Conservation (phyloP, 2,888 invertebrate genomes). For the Erebia epiphron region DNA sequence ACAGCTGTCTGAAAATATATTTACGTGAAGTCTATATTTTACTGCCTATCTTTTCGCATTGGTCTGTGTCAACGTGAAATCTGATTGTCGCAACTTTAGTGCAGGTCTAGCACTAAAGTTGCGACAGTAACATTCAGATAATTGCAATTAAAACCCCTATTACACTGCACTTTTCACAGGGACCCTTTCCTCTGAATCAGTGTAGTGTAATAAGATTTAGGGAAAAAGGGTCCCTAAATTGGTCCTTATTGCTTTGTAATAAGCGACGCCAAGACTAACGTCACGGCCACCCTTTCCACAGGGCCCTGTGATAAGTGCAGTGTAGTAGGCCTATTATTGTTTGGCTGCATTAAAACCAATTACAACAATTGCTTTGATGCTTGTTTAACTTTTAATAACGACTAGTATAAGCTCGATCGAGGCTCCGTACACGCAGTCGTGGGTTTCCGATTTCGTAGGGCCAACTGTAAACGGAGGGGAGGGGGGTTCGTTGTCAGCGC, state of each 20-base stretch:
- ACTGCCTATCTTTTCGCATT: neutral
- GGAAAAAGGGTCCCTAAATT: too few relatives aligned
- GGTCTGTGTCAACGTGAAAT: neutral
- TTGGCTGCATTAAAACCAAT: neutral
- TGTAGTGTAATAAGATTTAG: too few relatives aligned
- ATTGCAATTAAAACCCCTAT: too few relatives aligned
- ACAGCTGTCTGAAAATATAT: too few relatives aligned
- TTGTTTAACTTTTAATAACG: slow-evolving; percentile 41
- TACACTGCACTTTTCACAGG: too few relatives aligned
- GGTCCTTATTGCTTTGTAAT: too few relatives aligned
- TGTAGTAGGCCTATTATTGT: neutral
- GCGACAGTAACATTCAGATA: neutral
- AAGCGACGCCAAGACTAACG: too few relatives aligned
- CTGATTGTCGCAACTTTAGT: too few relatives aligned
- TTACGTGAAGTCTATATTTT: neutral
- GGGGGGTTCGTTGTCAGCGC: slow-evolving; percentile 72
- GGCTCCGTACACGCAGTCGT: slow-evolving; percentile 63
- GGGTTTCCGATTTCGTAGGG: slow-evolving; percentile 51
- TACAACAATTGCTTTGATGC: neutral
- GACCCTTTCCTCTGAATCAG: too few relatives aligned
- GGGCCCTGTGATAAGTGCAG: too few relatives aligned
- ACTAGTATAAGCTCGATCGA: slow-evolving; percentile 62
- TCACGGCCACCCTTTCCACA: too few relatives aligned
- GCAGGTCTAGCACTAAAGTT: neutral
- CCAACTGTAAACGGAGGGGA: slow-evolving; percentile 54